These are phyloP conservation scores for Ectobius pallidus DNA, from an alignment of 2,888 invertebrate genomes.

Conservation along the genomic window DNA sequence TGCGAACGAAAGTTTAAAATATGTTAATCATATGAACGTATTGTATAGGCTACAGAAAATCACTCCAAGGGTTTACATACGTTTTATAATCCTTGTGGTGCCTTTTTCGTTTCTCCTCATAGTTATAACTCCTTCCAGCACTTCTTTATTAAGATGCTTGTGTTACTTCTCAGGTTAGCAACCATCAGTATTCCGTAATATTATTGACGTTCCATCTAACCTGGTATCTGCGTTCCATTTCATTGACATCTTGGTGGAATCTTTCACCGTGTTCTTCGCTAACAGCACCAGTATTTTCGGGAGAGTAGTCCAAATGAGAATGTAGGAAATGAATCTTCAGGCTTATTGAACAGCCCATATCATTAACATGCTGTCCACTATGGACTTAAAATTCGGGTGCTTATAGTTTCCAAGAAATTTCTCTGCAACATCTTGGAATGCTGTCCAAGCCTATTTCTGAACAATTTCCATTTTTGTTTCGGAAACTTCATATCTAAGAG, in stretches of 20 bases:
- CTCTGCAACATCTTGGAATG: not conserved
- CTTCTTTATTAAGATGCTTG: too few species aligned
- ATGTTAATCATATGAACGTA: too few species aligned
- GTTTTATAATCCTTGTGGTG: too few species aligned
- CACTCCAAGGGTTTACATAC: too few species aligned
- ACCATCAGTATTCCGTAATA: too few species aligned
- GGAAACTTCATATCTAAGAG: not conserved
- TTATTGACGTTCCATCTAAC: too few species aligned
- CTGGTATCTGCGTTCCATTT: not conserved
- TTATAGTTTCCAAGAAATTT: not conserved
- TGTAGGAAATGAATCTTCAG: not conserved
- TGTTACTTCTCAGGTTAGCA: too few species aligned
- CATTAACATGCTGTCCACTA: not conserved
- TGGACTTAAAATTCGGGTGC: not conserved
- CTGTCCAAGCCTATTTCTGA: not conserved
- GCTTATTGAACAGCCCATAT: not conserved
- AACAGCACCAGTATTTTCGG: not conserved
- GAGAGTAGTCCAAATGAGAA: not conserved
- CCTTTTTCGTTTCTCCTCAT: too few species aligned
- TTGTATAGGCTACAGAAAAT: too few species aligned
- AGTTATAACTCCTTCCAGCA: too few species aligned
- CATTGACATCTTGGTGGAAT: not conserved
- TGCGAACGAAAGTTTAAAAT: too few species aligned
- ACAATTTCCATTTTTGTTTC: not conserved
- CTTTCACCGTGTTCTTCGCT: not conserved